Evolutionary conservation across 2,888 invertebrate species (phyloP).

Genomic region (Macaria liturata): DNA sequence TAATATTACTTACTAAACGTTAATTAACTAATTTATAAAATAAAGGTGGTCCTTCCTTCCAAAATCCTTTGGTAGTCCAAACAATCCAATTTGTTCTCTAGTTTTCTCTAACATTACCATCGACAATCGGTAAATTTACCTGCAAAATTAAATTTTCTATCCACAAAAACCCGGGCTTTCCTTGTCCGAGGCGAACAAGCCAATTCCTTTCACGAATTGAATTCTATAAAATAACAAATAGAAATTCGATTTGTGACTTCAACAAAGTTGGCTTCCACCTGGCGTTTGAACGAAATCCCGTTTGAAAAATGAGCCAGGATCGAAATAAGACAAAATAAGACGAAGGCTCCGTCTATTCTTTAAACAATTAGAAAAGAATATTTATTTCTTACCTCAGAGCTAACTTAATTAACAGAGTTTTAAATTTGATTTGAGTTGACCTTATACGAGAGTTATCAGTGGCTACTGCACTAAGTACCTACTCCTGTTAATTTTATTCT

Average conservation of each 20-base stretch:
- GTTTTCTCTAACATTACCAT: neutral
- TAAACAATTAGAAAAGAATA: too few relatives aligned
- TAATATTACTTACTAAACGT: too few relatives aligned
- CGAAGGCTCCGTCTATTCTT: too few relatives aligned
- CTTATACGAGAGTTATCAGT: too few relatives aligned
- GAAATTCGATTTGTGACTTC: constrained; percentile 38
- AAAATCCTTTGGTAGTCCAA: too few relatives aligned
- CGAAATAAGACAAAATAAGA: neutral
- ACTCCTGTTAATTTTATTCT: too few relatives aligned
- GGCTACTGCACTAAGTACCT: too few relatives aligned
- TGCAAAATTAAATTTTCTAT: constrained; percentile 11
- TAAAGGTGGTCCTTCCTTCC: too few relatives aligned
- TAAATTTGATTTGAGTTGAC: too few relatives aligned
- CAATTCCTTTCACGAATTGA: constrained; percentile 32
- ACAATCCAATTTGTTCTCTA: neutral
- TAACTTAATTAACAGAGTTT: too few relatives aligned
- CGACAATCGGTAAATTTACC: neutral
- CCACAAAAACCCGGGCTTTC: constrained; percentile 9
- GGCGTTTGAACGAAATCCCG: constrained; percentile 44
- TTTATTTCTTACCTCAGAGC: too few relatives aligned
- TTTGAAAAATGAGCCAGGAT: constrained; percentile 40
- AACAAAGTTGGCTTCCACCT: constrained; percentile 33
- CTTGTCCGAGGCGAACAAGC: constrained; percentile 13
- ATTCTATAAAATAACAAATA: constrained; percentile 42
- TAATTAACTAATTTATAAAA: too few relatives aligned